A percentile compares a stretch with the other conserved stretches of the same genome.
Conservation (phyloP, 2,888 invertebrate genomes). For the Andrena marginata region DNA sequence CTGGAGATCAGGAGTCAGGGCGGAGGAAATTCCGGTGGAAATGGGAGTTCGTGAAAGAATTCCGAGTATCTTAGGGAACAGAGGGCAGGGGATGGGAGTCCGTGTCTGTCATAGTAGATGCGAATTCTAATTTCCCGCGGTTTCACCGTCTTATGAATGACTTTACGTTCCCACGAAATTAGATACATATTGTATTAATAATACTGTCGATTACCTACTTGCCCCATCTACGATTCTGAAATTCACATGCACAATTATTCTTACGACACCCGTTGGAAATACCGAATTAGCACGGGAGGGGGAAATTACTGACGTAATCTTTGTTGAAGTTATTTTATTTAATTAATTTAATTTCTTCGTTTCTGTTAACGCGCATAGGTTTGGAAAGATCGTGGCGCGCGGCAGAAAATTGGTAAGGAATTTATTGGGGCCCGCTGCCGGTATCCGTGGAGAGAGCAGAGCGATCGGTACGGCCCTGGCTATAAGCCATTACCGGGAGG, state of each 20-base stretch:
- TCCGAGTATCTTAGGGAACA: not conserved
- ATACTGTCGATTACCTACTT: too few species aligned
- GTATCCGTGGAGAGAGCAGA: constrained; percentile 33
- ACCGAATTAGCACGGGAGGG: too few species aligned
- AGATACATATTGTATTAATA: too few species aligned
- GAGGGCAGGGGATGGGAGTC: not conserved
- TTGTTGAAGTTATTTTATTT: too few species aligned
- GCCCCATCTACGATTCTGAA: too few species aligned
- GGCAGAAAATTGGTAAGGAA: too few species aligned
- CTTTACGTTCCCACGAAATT: not conserved
- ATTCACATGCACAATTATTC: too few species aligned
- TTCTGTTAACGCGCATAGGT: too few species aligned
- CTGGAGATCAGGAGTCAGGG: constrained; percentile 1
- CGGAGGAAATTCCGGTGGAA: constrained; percentile 36
- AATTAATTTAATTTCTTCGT: too few species aligned
- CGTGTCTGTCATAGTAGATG: not conserved
- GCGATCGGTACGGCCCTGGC: constrained; percentile 78
- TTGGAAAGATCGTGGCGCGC: too few species aligned
- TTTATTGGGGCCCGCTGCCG: constrained; percentile 6
- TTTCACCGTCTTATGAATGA: not conserved
- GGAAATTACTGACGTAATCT: too few species aligned
- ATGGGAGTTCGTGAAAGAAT: constrained; percentile 34
- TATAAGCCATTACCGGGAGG: constrained; percentile 82
- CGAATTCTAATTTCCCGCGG: constrained; percentile 9
- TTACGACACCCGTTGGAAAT: too few species aligned